A percentile compares a stretch with the other conserved stretches of the same genome.
These are phyloP conservation scores for Anguilla marmorata DNA, from an alignment of 2,797 vertebrate species.

Conservation along the genomic window DNA sequence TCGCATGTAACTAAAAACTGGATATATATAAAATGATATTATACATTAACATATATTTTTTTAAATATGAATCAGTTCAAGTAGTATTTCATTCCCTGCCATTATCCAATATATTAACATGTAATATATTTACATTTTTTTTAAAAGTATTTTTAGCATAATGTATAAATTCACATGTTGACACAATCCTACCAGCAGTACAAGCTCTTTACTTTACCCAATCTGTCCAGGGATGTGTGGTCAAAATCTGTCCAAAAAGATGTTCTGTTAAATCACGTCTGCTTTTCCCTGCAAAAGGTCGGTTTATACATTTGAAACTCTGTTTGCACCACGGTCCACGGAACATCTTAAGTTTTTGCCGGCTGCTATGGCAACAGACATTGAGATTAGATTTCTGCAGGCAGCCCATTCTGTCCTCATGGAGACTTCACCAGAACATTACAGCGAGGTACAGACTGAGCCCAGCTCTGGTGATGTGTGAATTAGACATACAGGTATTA, in stretches of 20 bases:
- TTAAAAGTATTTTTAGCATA: too few species aligned
- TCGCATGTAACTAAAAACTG: neutral
- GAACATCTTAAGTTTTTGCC: neutral
- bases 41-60: neutral
- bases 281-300: neutral
- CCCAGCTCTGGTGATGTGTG: neutral
- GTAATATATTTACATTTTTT: neutral
- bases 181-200: too few species aligned
- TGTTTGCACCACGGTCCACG: neutral
- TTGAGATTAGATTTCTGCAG: neutral
- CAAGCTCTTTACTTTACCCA: neutral
- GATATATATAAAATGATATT: neutral
- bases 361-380: constrained; percentile 23
- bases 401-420: neutral
- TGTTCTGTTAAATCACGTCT: neutral
- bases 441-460: neutral
- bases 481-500: neutral
- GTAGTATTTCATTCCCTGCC: neutral
- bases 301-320: neutral
- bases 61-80: neutral
- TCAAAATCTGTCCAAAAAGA: neutral
- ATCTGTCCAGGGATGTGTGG: neutral
- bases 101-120: neutral
- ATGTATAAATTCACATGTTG: too few species aligned
- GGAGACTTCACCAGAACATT: neutral